Evolutionary conservation across 2,113 vertebrate genomes (phyloP), one percentile per base, ranked within the genome.

Genomic region (Austrofundulus limnaeus): DNA sequence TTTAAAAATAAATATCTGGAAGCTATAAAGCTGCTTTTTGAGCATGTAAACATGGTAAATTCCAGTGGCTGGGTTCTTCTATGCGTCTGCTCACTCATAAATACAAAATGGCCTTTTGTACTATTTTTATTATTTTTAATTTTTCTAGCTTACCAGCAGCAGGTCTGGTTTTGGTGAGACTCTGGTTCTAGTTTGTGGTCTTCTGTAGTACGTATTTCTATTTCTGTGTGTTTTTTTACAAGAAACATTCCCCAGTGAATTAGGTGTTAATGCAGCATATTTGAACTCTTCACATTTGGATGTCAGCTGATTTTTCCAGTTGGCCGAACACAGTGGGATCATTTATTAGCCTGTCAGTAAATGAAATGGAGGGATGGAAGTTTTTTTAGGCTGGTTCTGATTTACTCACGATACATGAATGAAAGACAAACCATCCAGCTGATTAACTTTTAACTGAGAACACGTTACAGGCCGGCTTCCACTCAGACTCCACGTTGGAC

Each of bases 211-310:
- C 16, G 60, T 24, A 15, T 67, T 81, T 74, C 34, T 41, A 7
- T 38, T 28, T 65, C 28, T 51, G 19, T n/a, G 31, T 66, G 66
- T 52, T 60, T 63, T 28, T 4, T 28, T 7, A 28, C 16, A 20
- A 69, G 9, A 77, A 77, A 47, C n/a, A n/a, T n/a, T n/a, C n/a
- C n/a, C n/a, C n/a, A n/a, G 56, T 38, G 55, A 56, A 77, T 77
- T n/a, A 51, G 45, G 57, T 66, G 64, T 45, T 68, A 60, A 73
- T 70, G 51, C 57, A 23, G 39, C 50, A 38, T 50, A 34, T 57
- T 53, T 66, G 54, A 34, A 61, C 68, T 1, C 42, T n/a, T 21
- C 28, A 49, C 67, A 75, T 75, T 76, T 73, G 61, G 68, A 59
- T 13, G 37, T 74, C 66, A 70, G 42, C 57, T 66, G 63, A 54